A percentile compares a stretch with the other conserved stretches of the same genome.
These are phyloP conservation scores for Pterois miles DNA, from an alignment of 2,797 vertebrate species.

Conservation along the genomic window DNA sequence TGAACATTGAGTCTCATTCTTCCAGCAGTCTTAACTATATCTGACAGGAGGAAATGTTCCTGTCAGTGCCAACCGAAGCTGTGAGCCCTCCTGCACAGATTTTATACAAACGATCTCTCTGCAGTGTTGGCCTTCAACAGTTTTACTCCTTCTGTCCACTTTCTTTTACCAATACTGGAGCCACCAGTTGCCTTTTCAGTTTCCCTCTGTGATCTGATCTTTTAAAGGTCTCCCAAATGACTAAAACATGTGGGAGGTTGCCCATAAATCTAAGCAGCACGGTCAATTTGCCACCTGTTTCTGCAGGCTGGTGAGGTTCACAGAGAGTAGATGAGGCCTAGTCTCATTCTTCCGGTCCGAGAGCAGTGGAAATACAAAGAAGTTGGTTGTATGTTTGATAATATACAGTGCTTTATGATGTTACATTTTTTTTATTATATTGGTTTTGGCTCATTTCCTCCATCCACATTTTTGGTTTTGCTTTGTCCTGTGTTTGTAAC, in stretches of 20 bases:
- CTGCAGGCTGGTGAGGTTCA: conserved; percentile 52
- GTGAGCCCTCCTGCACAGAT: conserved; percentile 11
- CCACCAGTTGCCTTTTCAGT: conserved; percentile 29
- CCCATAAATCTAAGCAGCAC: conserved; percentile 66
- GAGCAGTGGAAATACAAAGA: conserved; percentile 11
- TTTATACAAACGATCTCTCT: conserved; percentile 1
- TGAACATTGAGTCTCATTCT: conserved; percentile 1
- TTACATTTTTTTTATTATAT: neutral
- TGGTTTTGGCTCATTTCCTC: neutral
- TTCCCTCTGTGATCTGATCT: conserved; percentile 54
- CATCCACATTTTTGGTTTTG: neutral
- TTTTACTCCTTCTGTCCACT: conserved; percentile 21
- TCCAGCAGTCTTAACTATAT: neutral
- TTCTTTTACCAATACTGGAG: conserved; percentile 16
- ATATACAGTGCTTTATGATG: neutral
- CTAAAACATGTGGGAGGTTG: conserved; percentile 73
- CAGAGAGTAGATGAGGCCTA: conserved; percentile 42
- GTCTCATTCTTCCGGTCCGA: conserved; percentile 2
- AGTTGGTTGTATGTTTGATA: neutral
- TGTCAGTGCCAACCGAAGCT: conserved; percentile 19
- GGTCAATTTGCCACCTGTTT: conserved; percentile 77
- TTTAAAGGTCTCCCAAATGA: conserved; percentile 64
- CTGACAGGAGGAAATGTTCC: conserved; percentile 1
- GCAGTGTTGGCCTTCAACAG: conserved; percentile 1
- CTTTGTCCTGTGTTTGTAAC: conserved; percentile 2